Percentiles rank a stretch among this genome's conserved stretches.
Evolutionary conservation across 2,888 invertebrate genomes (phyloP).

Genomic region (Lingula anatina): DNA sequence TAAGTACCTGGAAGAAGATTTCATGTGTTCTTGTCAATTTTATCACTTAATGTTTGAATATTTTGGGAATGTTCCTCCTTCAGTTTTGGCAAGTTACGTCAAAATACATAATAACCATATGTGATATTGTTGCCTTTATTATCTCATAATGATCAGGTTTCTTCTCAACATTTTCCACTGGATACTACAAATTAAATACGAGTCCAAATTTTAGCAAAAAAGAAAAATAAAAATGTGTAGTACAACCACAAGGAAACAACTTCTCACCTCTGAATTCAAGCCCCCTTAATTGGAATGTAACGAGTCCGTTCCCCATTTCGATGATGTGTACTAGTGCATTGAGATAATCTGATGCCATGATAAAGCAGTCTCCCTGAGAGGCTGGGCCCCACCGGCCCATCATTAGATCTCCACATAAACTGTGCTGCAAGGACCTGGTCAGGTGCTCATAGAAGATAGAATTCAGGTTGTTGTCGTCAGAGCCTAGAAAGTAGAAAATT

Average conservation of each 20-base stretch:
- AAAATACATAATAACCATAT: too few species aligned
- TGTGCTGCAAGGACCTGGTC: slow-evolving; percentile 91
- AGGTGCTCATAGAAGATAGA: slow-evolving; percentile 99
- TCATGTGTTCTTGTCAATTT: too few species aligned
- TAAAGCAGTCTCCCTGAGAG: slow-evolving; percentile 95
- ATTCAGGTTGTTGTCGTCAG: slow-evolving; percentile 96
- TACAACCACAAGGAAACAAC: too few species aligned
- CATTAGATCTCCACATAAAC: slow-evolving; percentile 63
- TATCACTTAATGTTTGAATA: too few species aligned
- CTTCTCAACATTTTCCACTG: too few species aligned
- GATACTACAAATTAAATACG: too few species aligned
- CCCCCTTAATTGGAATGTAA: slow-evolving; percentile 95
- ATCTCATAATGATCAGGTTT: too few species aligned
- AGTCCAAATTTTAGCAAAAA: too few species aligned
- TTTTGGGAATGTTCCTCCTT: too few species aligned
- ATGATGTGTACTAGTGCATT: slow-evolving; percentile 97
- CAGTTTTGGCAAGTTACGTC: too few species aligned
- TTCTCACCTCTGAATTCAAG: slow-evolving; percentile 79
- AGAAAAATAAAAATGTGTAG: too few species aligned
- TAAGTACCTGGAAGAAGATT: slow-evolving; percentile 69
- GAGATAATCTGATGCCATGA: slow-evolving; percentile 94
- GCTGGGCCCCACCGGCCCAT: slow-evolving; percentile 85
- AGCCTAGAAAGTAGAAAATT: slow-evolving; percentile 38
- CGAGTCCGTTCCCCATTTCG: slow-evolving; percentile 94
- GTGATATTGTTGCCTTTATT: too few species aligned